Base-by-base conservation (phyloP, 1,140 invertebrate genomes). In the Macrobrachium rosenbergii region DNA sequence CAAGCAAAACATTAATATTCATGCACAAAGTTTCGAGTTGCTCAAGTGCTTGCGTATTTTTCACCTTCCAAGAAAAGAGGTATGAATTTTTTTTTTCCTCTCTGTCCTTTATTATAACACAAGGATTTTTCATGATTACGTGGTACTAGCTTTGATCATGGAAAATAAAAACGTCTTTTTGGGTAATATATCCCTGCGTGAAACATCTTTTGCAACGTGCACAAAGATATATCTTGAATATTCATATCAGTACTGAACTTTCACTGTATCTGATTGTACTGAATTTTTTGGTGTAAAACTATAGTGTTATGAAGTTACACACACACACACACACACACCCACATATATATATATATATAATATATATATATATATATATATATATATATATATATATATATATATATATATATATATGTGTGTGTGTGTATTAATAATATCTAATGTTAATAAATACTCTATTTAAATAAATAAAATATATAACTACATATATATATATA, bases 371-470 rank as follows among this genome's bases (percentile, higher is more conserved):
- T 8, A 8, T 69, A 23, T 23, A 21, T 69, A 69, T 69, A 64
- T 64, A 64, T 23, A n/a, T 69, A 69, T 69, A 69, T 69, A 69
- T 69, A 69, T 21, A 69, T 21, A 69, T 69, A 69, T 21, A 69
- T 21, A 69, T 21, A 69, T 21, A 69, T 21, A 69, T 21, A 69
- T 21, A 69, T 21, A 69, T 21, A 69, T 21, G 19, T 21, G 19
- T 21, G 19, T 21, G 19, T 21, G 6, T n/a, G n/a, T n/a, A n/a
- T n/a, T n/a, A n/a, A n/a, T n/a, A n/a, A n/a, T n/a, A n/a, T n/a
- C n/a, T n/a, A n/a, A n/a, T n/a, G n/a, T n/a, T n/a, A n/a, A n/a
- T n/a, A n/a, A n/a, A n/a, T n/a, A n/a, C n/a, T n/a, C n/a, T n/a
- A n/a, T n/a, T n/a, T n/a, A n/a, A n/a, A n/a, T n/a, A n/a, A n/a